Base-by-base conservation (phyloP, 2,113 vertebrate genomes). In the Daboia siamensis region DNA sequence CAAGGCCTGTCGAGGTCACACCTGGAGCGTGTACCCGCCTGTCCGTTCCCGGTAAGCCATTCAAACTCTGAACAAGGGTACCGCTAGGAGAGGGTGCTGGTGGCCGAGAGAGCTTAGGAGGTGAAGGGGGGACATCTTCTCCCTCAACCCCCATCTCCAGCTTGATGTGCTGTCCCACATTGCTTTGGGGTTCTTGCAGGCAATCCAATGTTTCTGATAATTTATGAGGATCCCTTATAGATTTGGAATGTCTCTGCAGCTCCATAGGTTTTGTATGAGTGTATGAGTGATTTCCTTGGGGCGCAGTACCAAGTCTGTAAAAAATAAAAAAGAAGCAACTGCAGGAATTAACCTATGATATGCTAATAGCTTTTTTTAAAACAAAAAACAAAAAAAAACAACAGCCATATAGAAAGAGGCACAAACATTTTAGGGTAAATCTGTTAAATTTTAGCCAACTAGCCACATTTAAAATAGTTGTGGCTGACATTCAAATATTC, bases 81-180 rank as follows among this genome's bases (percentile, higher is more conserved):
- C 39, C 44, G 0, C 87, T 84, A 33, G 88, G 29, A 46, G 80
- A 29, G 56, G 93, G 39, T 15, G 59, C 57, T 39, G 90, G 57
- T 26, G 92, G 92, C 4, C 92, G 92, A 90, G 92, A 93, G 13
- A 93, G 86, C 86, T 93, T 93, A 44, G 92, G 92, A 44, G 88
- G 92, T 26, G 46, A 44, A 2, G 33, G 39, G 46, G 64, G 55
- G 80, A 29, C 9, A 3, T 12, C 80, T 23, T 15, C 91, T 87
- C 44, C 88, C 21, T 90, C 84, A 1, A 74, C 88, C 20, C 15
- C 91, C 59, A 56, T 59, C 3, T 90, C 84, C 39, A 88, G 24
- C 39, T 90, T 86, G 56, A 90, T 90, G 80, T 61, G 59, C 51
- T 93, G 88, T 6, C 80, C 80, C 56, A 86, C 48, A 44, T 57